Conservation (phyloP, 2,797 vertebrate genomes). For the Falco columbarius region DNA sequence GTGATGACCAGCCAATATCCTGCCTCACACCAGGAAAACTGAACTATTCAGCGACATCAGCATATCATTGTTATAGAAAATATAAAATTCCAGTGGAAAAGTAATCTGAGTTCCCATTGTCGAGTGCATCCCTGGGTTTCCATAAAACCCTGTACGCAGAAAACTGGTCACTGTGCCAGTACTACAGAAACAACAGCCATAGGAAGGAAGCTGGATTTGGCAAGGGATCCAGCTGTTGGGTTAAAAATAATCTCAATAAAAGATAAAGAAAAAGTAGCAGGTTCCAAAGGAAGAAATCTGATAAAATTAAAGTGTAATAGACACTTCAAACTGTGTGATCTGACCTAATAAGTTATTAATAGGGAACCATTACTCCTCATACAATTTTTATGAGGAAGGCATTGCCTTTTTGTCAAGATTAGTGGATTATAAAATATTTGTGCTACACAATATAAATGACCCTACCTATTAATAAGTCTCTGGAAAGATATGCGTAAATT, state of each 20-base stretch:
- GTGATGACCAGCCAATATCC: not conserved
- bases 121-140: not conserved
- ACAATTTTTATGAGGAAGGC: constrained; percentile 93
- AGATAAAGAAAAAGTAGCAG: constrained; percentile 65
- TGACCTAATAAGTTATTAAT: constrained; percentile 96
- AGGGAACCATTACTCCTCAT: constrained; percentile 95
- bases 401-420: constrained; percentile 94
- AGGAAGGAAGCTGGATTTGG: not conserved
- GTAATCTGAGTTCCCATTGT: not conserved
- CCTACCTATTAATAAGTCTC: constrained; percentile 86
- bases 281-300: constrained; percentile 78
- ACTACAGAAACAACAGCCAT: not conserved
- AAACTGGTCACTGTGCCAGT: not conserved
- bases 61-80: not conserved
- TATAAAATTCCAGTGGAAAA: not conserved
- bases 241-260: constrained; percentile 67
- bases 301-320: constrained; percentile 84
- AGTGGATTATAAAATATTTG: constrained; percentile 95
- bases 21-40: not conserved
- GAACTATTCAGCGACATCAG: not conserved
- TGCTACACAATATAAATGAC: constrained; percentile 93
- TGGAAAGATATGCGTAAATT: constrained; percentile 85
- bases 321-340: constrained; percentile 85
- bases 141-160: not conserved
- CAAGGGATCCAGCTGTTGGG: not conserved